Percentiles rank a stretch among this genome's conserved stretches.
Evolutionary conservation across 2,888 invertebrate species (phyloP).

Genomic region (Strigamia transsilvanica): DNA sequence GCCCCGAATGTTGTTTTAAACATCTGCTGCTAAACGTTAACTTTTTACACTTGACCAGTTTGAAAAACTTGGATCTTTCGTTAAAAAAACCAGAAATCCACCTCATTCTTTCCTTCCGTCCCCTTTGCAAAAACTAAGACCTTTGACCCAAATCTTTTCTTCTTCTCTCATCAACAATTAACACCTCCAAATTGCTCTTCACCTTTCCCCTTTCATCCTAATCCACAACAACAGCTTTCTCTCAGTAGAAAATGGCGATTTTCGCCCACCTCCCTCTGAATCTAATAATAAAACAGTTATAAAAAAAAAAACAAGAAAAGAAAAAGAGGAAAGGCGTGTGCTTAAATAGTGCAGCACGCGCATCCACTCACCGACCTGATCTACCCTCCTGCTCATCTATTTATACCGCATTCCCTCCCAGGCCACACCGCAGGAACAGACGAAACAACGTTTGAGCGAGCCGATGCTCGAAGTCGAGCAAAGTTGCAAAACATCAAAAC

Average conservation of each 20-base stretch:
- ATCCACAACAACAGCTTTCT: background rate
- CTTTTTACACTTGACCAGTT: background rate
- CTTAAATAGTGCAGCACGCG: slow-evolving; percentile 45
- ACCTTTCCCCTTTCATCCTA: background rate
- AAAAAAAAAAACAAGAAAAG: background rate
- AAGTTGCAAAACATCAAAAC: too few species aligned
- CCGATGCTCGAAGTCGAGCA: background rate
- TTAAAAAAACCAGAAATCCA: background rate
- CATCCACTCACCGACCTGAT: slow-evolving; percentile 42
- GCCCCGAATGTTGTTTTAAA: slow-evolving; percentile 16
- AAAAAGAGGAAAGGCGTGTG: slow-evolving; percentile 17
- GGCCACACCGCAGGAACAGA: slow-evolving; percentile 4
- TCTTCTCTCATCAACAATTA: background rate
- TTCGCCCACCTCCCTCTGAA: background rate
- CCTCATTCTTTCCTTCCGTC: background rate
- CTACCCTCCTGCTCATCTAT: slow-evolving; percentile 49
- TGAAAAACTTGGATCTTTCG: background rate
- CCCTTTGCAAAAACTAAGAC: background rate
- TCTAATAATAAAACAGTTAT: slow-evolving; percentile 24
- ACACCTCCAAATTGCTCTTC: background rate
- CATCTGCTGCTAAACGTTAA: slow-evolving; percentile 15
- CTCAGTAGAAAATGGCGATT: background rate
- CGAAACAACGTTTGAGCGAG: slow-evolving; percentile 5
- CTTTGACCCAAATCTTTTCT: background rate
- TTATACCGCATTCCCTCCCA: slow-evolving; percentile 47